Conservation (phyloP, 2,888 invertebrate genomes). For the Protophormia terraenovae region DNA sequence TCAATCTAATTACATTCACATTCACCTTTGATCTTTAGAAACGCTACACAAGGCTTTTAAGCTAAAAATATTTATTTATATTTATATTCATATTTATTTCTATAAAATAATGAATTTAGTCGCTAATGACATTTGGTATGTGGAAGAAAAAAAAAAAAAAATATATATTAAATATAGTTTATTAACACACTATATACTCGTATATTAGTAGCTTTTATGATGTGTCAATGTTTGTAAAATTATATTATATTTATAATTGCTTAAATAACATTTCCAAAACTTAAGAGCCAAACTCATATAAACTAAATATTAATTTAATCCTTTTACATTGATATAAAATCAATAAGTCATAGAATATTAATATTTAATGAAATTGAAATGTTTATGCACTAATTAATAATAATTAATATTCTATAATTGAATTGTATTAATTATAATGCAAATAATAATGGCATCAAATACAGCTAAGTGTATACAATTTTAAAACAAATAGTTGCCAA, state of each 20-base stretch:
- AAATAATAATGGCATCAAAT: background rate
- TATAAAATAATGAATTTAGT: slow-evolving; percentile 39
- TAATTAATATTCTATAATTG: background rate
- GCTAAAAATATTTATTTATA: background rate
- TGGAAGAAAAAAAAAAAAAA: background rate
- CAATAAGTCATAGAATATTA: background rate
- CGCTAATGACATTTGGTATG: slow-evolving; percentile 23
- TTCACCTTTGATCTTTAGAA: background rate
- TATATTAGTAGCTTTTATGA: background rate
- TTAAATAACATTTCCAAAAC: too few species aligned
- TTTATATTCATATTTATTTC: background rate
- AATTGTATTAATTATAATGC: slow-evolving; percentile 9
- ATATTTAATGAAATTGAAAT: background rate
- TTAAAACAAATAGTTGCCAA: too few species aligned
- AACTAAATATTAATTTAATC: too few species aligned
- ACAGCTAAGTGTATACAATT: background rate
- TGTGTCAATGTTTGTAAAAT: background rate
- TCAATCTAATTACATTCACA: background rate
- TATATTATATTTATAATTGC: background rate
- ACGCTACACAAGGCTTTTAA: background rate
- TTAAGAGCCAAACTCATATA: background rate
- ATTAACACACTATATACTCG: background rate
- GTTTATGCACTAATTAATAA: background rate
- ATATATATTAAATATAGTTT: background rate
- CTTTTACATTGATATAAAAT: background rate